Base-by-base conservation (phyloP, 2,797 vertebrate genomes). In the Notolepis coatsorum region DNA sequence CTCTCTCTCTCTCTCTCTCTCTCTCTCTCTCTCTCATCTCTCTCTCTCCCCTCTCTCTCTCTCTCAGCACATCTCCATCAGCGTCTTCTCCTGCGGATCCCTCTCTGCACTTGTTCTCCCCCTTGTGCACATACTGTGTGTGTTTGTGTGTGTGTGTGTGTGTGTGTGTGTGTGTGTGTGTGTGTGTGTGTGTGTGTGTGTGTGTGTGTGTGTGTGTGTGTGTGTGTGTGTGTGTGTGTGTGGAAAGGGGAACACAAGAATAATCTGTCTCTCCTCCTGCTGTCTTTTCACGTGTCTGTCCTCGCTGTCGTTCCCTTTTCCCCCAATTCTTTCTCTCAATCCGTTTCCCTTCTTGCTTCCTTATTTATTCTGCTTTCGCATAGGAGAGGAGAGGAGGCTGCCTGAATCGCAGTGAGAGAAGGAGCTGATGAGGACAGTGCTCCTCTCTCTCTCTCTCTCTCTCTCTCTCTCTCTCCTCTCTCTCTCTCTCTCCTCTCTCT, bases 391-490 rank as follows among this genome's bases (percentile, higher is more conserved):
- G 20, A 63, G 55, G 65, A 75, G 75, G 73, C 66, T 77, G 84
- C 72, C 60, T 77, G 81, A 76, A 82, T 90, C 60, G 79, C 82
- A 66, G 67, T 72, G 82, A 68, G 50, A 66, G 67, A 68, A 71
- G 79, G 80, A 81, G 77, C 82, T 66, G 87, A 84, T 65, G 67
- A 79, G 79, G 77, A 84, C 78, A 64, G 68, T 27, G 71, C 84
- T 75, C 87, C 68, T 45, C 72, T 58, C 64, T 20, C 58, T 50
- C 66, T 17, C 67, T 48, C 71, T 47, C 71, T 41, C 53, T 50
- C 65, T 45, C 60, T 43, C 61, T 31, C 55, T 65, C 65, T 13
- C 15, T 50, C 47, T 53, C 68, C 71, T 47, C 66, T 63, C 55
- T 62, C 62, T 48, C 55, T 35, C 48, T 49, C 64, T 41, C 56